phyloP scores from a whole-genome alignment of 2,888 invertebrate genomes.

The Lasioglossum pauxillum region DNA sequence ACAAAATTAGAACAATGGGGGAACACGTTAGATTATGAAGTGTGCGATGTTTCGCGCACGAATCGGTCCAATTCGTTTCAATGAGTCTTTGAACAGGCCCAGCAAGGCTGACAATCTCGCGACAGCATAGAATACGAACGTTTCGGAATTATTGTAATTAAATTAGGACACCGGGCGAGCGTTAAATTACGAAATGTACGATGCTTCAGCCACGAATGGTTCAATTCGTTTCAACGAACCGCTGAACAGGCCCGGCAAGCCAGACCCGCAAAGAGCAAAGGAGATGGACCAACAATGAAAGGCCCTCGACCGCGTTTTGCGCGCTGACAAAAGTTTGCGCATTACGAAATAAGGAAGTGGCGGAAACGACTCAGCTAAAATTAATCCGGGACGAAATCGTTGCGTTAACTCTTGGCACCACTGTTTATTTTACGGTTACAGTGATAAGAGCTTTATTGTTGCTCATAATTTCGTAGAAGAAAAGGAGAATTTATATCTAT shows the following conservation, averaged over 20 bases:
- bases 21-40: neutral
- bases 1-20: neutral
- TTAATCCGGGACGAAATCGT: neutral
- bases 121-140: neutral
- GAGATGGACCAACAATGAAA: neutral
- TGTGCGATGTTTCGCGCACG: neutral
- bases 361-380: neutral
- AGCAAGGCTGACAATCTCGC: neutral
- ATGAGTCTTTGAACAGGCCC: neutral
- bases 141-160: neutral
- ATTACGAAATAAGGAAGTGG: neutral
- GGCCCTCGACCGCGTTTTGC: slow-evolving; percentile 12
- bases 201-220: neutral
- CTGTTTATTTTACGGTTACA: neutral
- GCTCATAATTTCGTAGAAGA: neutral
- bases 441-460: neutral
- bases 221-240: neutral
- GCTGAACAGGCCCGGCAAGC: neutral
- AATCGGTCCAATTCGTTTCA: neutral
- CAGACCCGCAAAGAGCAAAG: neutral
- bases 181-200: neutral
- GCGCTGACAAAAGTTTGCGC: slow-evolving; percentile 6
- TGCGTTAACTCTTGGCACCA: neutral
- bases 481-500: neutral
- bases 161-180: neutral